phyloP scores from a whole-genome alignment of 2,888 invertebrate species.

The Drosophila quinaria region DNA sequence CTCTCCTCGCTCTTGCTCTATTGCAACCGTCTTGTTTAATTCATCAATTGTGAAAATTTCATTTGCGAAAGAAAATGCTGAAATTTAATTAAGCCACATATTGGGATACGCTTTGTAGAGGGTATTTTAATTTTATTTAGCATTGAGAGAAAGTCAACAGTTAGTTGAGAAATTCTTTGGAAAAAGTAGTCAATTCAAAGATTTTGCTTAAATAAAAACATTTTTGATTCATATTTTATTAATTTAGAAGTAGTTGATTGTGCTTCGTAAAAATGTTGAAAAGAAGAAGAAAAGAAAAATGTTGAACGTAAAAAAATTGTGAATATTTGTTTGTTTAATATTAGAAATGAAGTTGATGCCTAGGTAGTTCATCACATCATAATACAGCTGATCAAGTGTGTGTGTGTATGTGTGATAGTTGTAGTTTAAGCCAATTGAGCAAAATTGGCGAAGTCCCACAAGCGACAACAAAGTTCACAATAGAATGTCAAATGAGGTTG shows the following conservation, averaged over 20 bases:
- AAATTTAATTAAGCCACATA: constrained; percentile 12
- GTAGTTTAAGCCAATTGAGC: constrained; percentile 7
- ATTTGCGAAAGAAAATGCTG: constrained; percentile 1
- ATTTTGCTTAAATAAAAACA: too few species aligned
- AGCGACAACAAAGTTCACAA: constrained; percentile 40
- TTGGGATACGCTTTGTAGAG: not conserved
- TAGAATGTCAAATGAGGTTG: constrained; percentile 41
- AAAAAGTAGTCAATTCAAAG: too few species aligned
- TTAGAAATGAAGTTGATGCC: too few species aligned
- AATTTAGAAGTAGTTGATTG: too few species aligned
- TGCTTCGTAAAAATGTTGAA: too few species aligned
- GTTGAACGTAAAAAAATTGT: too few species aligned
- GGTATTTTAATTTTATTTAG: not conserved
- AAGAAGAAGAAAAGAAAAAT: too few species aligned
- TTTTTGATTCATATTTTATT: too few species aligned
- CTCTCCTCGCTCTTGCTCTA: not conserved
- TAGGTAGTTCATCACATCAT: too few species aligned
- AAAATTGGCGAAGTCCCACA: constrained; percentile 30
- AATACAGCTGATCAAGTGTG: too few species aligned
- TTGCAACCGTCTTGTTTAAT: not conserved
- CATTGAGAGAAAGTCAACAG: not conserved
- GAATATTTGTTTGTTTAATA: too few species aligned
- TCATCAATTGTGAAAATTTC: constrained; percentile 9
- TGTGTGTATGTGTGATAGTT: not conserved
- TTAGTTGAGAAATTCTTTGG: not conserved